Percentiles rank a stretch among this genome's conserved stretches.
phyloP scores from a whole-genome alignment of 1,140 invertebrate species.

The Temnothorax longispinosus region DNA sequence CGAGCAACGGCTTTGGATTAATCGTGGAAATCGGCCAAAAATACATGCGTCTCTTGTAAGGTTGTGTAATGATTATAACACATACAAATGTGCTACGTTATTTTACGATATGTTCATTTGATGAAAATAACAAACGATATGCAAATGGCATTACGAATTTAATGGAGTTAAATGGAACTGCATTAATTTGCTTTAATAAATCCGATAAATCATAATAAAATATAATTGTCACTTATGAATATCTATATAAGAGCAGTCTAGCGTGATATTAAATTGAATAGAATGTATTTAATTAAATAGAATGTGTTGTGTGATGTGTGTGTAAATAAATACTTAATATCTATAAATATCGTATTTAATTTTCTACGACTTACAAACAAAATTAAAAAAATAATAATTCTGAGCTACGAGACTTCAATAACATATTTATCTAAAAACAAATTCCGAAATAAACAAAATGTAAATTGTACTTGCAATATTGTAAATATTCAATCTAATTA shows the following conservation, averaged over 20 bases:
- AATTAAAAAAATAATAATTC: background rate
- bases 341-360: background rate
- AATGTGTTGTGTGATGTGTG: background rate
- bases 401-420: background rate
- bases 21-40: background rate
- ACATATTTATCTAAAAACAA: background rate
- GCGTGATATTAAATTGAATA: constrained; percentile 37
- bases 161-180: constrained; percentile 42
- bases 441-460: background rate
- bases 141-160: constrained; percentile 43
- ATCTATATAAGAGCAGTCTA: constrained; percentile 8
- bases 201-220: constrained; percentile 54
- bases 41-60: background rate
- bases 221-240: constrained; percentile 47
- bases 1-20: background rate
- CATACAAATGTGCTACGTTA: constrained; percentile 9
- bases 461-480: background rate
- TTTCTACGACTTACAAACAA: background rate
- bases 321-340: constrained; percentile 10
- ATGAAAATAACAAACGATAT: constrained; percentile 50
- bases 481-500: background rate
- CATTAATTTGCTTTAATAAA: constrained; percentile 56
- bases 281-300: constrained; percentile 29
- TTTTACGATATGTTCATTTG: constrained; percentile 1
- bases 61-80: background rate